Conservation (phyloP, 2,113 vertebrate species). For the Perca fluviatilis region DNA sequence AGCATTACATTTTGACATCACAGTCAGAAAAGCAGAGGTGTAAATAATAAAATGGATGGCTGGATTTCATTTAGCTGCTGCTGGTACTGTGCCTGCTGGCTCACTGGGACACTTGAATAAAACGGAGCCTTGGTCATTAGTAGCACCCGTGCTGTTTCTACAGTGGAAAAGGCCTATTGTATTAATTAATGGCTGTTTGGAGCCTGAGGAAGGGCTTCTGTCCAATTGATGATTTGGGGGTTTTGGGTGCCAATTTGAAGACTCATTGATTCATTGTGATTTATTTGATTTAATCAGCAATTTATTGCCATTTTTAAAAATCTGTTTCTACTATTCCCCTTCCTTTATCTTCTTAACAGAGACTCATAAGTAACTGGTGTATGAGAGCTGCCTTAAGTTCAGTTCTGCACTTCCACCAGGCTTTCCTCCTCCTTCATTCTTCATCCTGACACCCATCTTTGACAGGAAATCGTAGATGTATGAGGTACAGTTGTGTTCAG, state of each 20-base stretch:
- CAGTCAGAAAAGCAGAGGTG: background rate
- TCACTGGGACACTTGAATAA: background rate
- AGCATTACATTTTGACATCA: background rate
- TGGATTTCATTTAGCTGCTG: background rate
- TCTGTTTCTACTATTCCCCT: no score
- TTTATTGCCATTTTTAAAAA: no score
- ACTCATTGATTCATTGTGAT: no score
- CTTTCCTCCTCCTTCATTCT: slow-evolving; percentile 36
- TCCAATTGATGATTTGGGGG: no score
- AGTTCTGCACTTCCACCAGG: slow-evolving; percentile 43
- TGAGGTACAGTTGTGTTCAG: no score
- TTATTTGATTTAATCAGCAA: no score
- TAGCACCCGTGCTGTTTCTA: background rate
- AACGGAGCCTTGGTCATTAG: background rate
- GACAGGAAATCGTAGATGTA: slow-evolving; percentile 12
- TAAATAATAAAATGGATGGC: background rate
- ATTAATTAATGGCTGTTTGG: background rate
- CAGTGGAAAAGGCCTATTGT: background rate
- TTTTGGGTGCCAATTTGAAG: no score
- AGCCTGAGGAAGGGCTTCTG: background rate
- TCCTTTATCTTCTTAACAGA: no score
- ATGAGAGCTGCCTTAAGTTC: no score
- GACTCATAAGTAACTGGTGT: no score
- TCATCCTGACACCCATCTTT: slow-evolving; percentile 20
- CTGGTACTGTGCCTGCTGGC: background rate